phyloP scores from a whole-genome alignment of 2,888 invertebrate genomes.

The Amaurobius ferox region DNA sequence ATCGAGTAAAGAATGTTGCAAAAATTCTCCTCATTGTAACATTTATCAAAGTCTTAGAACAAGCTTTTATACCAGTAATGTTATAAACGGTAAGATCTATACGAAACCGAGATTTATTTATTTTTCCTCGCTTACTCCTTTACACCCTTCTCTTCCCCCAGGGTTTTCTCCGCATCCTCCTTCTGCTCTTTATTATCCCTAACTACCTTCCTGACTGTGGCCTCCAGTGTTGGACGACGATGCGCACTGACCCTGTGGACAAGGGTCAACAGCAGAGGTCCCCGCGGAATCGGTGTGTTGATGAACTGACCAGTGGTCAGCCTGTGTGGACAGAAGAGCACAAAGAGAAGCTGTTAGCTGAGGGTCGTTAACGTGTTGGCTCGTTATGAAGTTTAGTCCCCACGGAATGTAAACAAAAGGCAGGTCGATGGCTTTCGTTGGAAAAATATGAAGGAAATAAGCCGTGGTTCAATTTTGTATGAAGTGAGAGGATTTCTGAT shows the following conservation, averaged over 20 bases:
- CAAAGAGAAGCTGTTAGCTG: slow-evolving; percentile 14
- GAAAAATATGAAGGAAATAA: background rate
- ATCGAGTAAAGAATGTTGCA: too few relatives aligned
- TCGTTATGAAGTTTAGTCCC: slow-evolving; percentile 52
- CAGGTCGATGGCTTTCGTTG: slow-evolving; percentile 20
- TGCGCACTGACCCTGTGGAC: slow-evolving; percentile 48
- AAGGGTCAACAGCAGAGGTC: slow-evolving; percentile 58
- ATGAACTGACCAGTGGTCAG: slow-evolving; percentile 68
- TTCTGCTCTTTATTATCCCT: slow-evolving; percentile 36
- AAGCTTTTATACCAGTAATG: too few relatives aligned
- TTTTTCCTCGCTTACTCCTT: background rate
- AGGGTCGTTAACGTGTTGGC: slow-evolving; percentile 41
- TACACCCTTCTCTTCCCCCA: background rate
- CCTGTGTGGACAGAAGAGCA: slow-evolving; percentile 28
- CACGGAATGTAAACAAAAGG: slow-evolving; percentile 18
- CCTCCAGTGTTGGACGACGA: slow-evolving; percentile 43
- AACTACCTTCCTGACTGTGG: slow-evolving; percentile 46
- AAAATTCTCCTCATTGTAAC: too few relatives aligned
- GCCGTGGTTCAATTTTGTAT: background rate
- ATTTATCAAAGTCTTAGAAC: too few relatives aligned
- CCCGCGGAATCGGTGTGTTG: slow-evolving; percentile 47
- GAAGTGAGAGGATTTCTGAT: background rate
- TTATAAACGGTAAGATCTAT: too few relatives aligned
- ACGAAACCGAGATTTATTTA: too few relatives aligned
- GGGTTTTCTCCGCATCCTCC: background rate